phyloP scores from a whole-genome alignment of 2,797 vertebrate species.

The Sphenodon punctatus region DNA sequence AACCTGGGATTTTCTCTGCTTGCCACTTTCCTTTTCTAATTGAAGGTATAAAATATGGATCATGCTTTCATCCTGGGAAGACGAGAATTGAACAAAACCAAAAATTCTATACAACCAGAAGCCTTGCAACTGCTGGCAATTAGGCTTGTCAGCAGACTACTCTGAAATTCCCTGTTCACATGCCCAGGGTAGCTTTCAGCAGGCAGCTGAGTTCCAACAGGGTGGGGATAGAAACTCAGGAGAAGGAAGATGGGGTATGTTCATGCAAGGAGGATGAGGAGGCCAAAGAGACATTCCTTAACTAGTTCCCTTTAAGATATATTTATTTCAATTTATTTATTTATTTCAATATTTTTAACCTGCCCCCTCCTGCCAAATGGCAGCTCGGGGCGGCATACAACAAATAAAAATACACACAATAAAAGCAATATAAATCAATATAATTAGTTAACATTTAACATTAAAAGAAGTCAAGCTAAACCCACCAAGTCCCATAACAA shows the following conservation, averaged over 20 bases:
- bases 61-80: conserved; percentile 13
- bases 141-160: not conserved
- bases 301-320: conserved; percentile 17
- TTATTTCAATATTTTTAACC: too few species aligned
- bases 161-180: not conserved
- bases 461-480: too few species aligned
- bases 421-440: too few species aligned
- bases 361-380: too few species aligned
- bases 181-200: not conserved
- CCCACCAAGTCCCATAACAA: too few species aligned
- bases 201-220: conserved; percentile 28
- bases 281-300: conserved; percentile 16
- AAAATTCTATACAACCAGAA: not conserved
- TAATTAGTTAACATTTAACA: too few species aligned
- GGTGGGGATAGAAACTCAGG: not conserved
- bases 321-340: too few species aligned
- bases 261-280: not conserved
- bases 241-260: not conserved
- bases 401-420: too few species aligned
- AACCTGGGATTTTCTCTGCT: not conserved
- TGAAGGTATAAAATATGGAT: not conserved
- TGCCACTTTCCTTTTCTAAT: not conserved
- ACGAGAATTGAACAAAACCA: not conserved
- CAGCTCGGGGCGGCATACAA: too few species aligned
- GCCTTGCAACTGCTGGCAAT: conserved; percentile 38